A percentile compares a stretch with the other conserved stretches of the same genome.
These are phyloP conservation scores for Schizothorax lantsangensis DNA, from an alignment of 2,797 vertebrate species.

Conservation along the genomic window DNA sequence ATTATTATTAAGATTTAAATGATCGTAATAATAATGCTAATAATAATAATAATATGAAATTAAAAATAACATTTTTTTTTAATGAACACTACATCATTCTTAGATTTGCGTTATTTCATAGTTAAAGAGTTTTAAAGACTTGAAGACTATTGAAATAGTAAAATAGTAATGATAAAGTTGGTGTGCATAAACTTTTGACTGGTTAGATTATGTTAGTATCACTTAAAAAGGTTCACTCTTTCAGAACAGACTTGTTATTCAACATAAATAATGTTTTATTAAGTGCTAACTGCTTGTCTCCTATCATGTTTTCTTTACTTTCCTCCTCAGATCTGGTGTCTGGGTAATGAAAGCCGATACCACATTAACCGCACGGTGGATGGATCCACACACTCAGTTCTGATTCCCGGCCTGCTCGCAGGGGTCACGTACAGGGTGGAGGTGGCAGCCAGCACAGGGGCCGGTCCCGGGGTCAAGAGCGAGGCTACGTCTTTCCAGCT, in stretches of 20 bases:
- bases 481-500: slow-evolving; percentile 92
- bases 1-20: neutral
- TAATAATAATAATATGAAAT: neutral
- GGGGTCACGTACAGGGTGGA: slow-evolving; percentile 93
- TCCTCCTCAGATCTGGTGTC: slow-evolving; percentile 90
- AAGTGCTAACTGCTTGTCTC: slow-evolving; percentile 12
- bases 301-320: neutral
- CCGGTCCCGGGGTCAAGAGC: slow-evolving; percentile 90
- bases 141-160: neutral
- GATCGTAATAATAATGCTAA: neutral
- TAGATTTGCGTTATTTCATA: neutral
- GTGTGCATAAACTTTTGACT: neutral
- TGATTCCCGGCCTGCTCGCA: slow-evolving; percentile 88
- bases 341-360: slow-evolving; percentile 95
- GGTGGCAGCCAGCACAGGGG: slow-evolving; percentile 92
- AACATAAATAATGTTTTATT: neutral
- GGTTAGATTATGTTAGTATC: neutral
- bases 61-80: neutral
- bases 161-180: neutral
- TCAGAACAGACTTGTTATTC: neutral
- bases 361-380: slow-evolving; percentile 96
- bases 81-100: neutral
- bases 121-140: neutral
- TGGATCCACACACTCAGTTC: slow-evolving; percentile 87
- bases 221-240: neutral